These are phyloP conservation scores for Cephus runcator DNA, from an alignment of 2,888 invertebrate species.

Conservation along the genomic window DNA sequence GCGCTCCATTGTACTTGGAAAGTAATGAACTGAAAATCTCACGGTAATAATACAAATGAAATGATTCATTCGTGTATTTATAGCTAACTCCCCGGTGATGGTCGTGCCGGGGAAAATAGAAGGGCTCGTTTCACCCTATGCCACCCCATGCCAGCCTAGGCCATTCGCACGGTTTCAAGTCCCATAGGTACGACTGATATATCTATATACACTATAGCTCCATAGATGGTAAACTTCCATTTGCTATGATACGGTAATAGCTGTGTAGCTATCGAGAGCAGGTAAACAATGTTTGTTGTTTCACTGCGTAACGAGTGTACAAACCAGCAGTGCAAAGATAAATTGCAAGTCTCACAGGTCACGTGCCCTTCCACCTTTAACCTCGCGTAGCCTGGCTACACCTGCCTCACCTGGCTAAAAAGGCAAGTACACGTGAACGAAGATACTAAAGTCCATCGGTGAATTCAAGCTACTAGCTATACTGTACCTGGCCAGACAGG, in stretches of 20 bases:
- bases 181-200: not conserved
- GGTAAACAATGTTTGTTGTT: not conserved
- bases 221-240: constrained; percentile 32
- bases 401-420: not conserved
- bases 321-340: not conserved
- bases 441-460: not conserved
- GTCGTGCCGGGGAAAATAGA: constrained; percentile 1
- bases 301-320: not conserved
- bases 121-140: constrained; percentile 10
- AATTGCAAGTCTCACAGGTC: not conserved
- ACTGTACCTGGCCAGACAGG: not conserved
- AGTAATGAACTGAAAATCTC: not conserved
- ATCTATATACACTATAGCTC: constrained; percentile 4
- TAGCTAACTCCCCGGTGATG: constrained; percentile 9
- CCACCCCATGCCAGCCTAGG: not conserved
- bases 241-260: constrained; percentile 33
- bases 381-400: not conserved
- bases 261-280: constrained; percentile 3
- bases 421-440: not conserved
- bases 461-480: not conserved
- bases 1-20: not conserved
- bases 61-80: constrained; percentile 31
- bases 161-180: not conserved
- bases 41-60: constrained; percentile 11
- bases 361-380: not conserved